Evolutionary conservation across 2,888 invertebrate species (phyloP).

Genomic region (Hybos culiciformis): DNA sequence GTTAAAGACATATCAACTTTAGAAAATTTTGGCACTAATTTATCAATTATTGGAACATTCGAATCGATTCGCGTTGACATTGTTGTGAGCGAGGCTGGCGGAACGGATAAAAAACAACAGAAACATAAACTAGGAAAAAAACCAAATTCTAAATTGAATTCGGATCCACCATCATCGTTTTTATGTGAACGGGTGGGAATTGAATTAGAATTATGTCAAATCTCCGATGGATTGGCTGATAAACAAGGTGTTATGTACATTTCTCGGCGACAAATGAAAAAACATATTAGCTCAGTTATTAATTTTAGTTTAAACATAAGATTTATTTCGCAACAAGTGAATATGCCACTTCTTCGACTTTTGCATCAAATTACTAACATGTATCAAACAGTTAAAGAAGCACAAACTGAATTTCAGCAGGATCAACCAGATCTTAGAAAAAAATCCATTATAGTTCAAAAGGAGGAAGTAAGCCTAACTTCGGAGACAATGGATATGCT

Average conservation of each 20-base stretch:
- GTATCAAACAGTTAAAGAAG: conserved; percentile 94
- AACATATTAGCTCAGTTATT: conserved; percentile 81
- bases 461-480: conserved; percentile 46
- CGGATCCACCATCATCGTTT: conserved; percentile 58
- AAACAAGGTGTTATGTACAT: conserved; percentile 75
- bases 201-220: conserved; percentile 77
- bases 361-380: conserved; percentile 94
- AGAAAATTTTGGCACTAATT: conserved; percentile 78
- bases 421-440: conserved; percentile 44
- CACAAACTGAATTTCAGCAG: conserved; percentile 77
- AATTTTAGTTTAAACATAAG: conserved; percentile 80
- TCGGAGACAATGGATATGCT: conserved; percentile 35
- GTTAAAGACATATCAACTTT: conserved; percentile 51
- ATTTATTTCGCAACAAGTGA: conserved; percentile 80
- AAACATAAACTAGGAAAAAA: conserved; percentile 24
- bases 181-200: conserved; percentile 82
- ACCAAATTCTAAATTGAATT: conserved; percentile 23
- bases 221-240: conserved; percentile 78
- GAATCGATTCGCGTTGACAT: conserved; percentile 86
- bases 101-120: conserved; percentile 42
- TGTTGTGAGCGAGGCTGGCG: conserved; percentile 77
- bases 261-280: conserved; percentile 73
- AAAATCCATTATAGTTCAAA: conserved; percentile 36
- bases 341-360: conserved; percentile 85
- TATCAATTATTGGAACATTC: conserved; percentile 70